phyloP scores from a whole-genome alignment of 2,113 vertebrate species.

The Leucoraja erinaceus region DNA sequence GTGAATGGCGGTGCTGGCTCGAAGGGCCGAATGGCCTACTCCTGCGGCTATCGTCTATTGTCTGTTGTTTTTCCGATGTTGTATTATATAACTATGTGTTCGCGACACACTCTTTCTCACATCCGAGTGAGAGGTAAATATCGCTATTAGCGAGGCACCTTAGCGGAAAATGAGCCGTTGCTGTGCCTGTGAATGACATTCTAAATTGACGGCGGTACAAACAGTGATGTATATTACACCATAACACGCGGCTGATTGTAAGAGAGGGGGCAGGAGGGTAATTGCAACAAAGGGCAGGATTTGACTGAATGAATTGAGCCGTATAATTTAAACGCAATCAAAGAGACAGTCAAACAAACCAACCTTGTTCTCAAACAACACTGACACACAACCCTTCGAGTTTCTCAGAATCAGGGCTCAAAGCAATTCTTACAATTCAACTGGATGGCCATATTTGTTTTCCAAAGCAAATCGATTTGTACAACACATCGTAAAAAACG shows the following conservation, averaged over 20 bases:
- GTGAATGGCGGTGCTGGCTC: too few relatives aligned
- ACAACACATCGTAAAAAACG: too few relatives aligned
- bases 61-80: too few relatives aligned
- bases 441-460: too few relatives aligned
- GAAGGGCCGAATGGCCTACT: too few relatives aligned
- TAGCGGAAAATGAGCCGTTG: neutral
- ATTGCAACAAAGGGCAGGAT: neutral
- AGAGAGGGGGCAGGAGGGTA: neutral
- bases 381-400: too few relatives aligned
- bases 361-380: too few relatives aligned
- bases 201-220: neutral
- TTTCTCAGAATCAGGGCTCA: neutral
- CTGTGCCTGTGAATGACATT: neutral
- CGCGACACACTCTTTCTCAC: neutral
- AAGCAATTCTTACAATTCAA: neutral
- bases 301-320: neutral
- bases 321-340: conserved; percentile 1
- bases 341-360: neutral
- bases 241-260: neutral
- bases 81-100: too few relatives aligned
- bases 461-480: too few relatives aligned
- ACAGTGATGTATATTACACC: neutral
- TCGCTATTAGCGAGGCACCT: too few relatives aligned
- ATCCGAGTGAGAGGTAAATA: neutral
- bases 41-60: too few relatives aligned